Base-by-base conservation (phyloP, 2,888 invertebrate species). In the Chrysotoxum bicinctum region DNA sequence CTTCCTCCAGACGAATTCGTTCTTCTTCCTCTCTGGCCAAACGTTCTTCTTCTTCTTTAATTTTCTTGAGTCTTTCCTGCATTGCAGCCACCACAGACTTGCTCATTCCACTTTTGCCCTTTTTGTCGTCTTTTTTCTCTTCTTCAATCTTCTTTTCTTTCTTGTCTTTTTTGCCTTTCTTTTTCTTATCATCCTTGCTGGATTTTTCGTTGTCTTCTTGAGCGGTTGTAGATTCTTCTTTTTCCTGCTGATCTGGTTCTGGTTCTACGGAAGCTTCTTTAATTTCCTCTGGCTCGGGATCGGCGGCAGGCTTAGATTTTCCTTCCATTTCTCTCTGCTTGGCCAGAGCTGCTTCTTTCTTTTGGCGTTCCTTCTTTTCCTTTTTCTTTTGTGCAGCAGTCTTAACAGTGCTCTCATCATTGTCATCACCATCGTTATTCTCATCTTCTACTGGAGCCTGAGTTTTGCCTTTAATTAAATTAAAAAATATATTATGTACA, bases 21-120 rank as follows among this genome's bases (percentile, higher is more conserved):
- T 98, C 98, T 89, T 98, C 97, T 90, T 97, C 97, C 89, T 96
- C 96, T 58, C 92, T 93, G 84, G 89, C 90, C 69, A 93, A 88
- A 52, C 95, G 94, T 90, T 98, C 98, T 90, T 98, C 97, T 88
- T 98, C 97, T 91, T 98, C 98, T 90, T 96, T 96, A 1, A 96
- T 93, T 90, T 97, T 97, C 89, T 96, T 96, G n/a, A 97, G 93
- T 19, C 96, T 96, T 91, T 98, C 98, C 92, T 98, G 97, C 97
- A 98, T 98, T 26, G 97, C 97, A 81, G 96, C 96, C 87, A 98
- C 95, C 79, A 96, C 95, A 89, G 96, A 96, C 89, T 96, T 97
- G 14, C 96, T 96, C 70, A 97, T 96, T 16, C 97, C 96, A 89
- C 92, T 94, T 90, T 92, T 95, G 80, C 94, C 93, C 88, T 93